phyloP scores from a whole-genome alignment of 2,888 invertebrate species.

The Caenorhabditis afra region DNA sequence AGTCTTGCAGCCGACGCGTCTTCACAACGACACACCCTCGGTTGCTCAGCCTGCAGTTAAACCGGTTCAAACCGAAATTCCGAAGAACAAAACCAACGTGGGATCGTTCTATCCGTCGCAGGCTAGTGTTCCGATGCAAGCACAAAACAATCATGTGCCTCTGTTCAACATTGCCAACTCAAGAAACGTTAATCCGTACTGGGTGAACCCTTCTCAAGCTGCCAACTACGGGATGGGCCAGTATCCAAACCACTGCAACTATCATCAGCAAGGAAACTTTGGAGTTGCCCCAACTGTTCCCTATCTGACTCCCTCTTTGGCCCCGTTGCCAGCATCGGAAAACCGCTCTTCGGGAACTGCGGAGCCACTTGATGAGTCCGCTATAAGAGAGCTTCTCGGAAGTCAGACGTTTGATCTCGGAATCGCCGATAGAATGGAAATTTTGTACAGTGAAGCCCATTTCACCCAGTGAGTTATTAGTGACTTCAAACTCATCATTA shows the following conservation, averaged over 20 bases:
- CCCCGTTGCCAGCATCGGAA: slow-evolving; percentile 32
- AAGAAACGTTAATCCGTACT: slow-evolving; percentile 27
- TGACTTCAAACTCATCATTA: neutral
- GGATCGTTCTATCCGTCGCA: too few species aligned
- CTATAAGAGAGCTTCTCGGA: slow-evolving; percentile 43
- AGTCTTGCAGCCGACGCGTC: slow-evolving; percentile 47
- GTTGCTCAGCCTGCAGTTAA: slow-evolving; percentile 9
- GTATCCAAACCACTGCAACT: neutral
- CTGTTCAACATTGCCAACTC: slow-evolving; percentile 59
- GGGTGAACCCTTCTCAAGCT: neutral
- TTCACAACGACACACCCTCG: slow-evolving; percentile 10
- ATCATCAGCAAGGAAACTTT: slow-evolving; percentile 9
- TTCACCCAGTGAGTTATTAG: slow-evolving; percentile 62
- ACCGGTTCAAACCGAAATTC: slow-evolving; percentile 9
- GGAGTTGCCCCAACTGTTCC: neutral
- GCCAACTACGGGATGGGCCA: slow-evolving; percentile 31
- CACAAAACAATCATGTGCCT: slow-evolving; percentile 30
- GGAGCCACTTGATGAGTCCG: slow-evolving; percentile 38
- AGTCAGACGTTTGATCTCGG: slow-evolving; percentile 9
- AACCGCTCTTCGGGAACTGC: slow-evolving; percentile 27
- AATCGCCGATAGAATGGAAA: slow-evolving; percentile 65
- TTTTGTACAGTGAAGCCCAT: slow-evolving; percentile 67
- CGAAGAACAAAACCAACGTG: neutral
- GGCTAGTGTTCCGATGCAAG: neutral
- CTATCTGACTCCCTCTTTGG: neutral